phyloP scores from a whole-genome alignment of 2,113 vertebrate genomes.

The Sprattus sprattus region DNA sequence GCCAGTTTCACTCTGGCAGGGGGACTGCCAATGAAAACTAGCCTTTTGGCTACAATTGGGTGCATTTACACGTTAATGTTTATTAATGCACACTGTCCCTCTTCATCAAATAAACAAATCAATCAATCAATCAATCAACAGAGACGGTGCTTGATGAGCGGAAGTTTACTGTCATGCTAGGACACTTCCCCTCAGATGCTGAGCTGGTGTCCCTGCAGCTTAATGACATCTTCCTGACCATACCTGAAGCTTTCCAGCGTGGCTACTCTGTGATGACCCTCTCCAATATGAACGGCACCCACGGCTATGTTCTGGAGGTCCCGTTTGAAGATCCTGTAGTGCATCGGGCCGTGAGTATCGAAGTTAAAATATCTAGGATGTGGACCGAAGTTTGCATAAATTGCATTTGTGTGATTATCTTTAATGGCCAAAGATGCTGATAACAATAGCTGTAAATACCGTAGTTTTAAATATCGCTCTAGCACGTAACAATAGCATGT shows the following conservation, averaged over 20 bases:
- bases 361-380: not conserved
- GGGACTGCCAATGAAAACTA: too few relatives aligned
- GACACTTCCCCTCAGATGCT: conserved; percentile 58
- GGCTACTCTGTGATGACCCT: conserved; percentile 33
- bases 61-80: too few relatives aligned
- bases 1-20: too few relatives aligned
- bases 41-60: too few relatives aligned
- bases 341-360: not conserved
- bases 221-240: conserved; percentile 43
- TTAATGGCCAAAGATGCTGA: too few relatives aligned
- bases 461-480: too few relatives aligned
- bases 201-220: conserved; percentile 45
- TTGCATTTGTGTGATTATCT: too few relatives aligned
- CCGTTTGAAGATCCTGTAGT: conserved; percentile 43
- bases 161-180: conserved; percentile 56
- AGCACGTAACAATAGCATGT: too few relatives aligned
- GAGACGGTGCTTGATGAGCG: conserved; percentile 38
- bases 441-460: too few relatives aligned
- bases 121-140: too few relatives aligned
- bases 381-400: not conserved
- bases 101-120: too few relatives aligned
- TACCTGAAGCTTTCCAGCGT: not conserved
- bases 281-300: conserved; percentile 47
- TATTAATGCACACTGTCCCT: too few relatives aligned
- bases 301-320: conserved; percentile 39